phyloP scores from a whole-genome alignment of 2,797 vertebrate species.

The Craterocephalus amniculus region DNA sequence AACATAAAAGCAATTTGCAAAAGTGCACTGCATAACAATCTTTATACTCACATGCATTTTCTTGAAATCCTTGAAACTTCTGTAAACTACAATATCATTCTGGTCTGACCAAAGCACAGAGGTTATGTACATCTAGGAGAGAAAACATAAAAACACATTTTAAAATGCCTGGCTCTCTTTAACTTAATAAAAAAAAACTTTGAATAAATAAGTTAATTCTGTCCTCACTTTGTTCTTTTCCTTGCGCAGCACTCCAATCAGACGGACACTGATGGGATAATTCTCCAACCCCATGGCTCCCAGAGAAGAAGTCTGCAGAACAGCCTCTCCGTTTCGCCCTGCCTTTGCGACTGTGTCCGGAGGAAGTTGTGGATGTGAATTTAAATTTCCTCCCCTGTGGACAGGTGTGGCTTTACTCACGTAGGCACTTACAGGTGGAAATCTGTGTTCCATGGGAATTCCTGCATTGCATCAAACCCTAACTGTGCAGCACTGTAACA shows the following conservation, averaged over 20 bases:
- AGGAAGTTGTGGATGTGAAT: constrained; percentile 12
- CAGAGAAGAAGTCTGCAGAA: not conserved
- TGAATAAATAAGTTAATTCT: not conserved
- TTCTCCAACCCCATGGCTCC: constrained; percentile 68
- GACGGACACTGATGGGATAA: constrained; percentile 67
- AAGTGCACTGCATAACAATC: not conserved
- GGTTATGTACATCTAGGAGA: constrained; percentile 77
- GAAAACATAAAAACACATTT: constrained; percentile 3
- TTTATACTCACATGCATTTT: constrained; percentile 77
- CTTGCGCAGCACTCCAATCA: constrained; percentile 81
- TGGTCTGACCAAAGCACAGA: constrained; percentile 84
- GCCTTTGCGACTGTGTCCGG: not conserved
- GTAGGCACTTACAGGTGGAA: not conserved
- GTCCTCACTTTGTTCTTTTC: constrained; percentile 74
- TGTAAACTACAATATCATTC: constrained; percentile 79
- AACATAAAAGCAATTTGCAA: not conserved
- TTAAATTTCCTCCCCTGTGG: constrained; percentile 9
- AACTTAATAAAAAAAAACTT: not conserved
- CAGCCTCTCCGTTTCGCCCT: not conserved
- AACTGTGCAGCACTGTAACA: not conserved
- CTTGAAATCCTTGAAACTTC: constrained; percentile 77
- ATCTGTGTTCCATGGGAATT: constrained; percentile 20
- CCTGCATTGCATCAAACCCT: not conserved
- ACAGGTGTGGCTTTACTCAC: constrained; percentile 40
- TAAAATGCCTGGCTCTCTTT: not conserved